Evolutionary conservation across 2,797 vertebrate genomes (phyloP), one percentile per base, ranked within the genome.

Genomic region (Echeneis naucrates): DNA sequence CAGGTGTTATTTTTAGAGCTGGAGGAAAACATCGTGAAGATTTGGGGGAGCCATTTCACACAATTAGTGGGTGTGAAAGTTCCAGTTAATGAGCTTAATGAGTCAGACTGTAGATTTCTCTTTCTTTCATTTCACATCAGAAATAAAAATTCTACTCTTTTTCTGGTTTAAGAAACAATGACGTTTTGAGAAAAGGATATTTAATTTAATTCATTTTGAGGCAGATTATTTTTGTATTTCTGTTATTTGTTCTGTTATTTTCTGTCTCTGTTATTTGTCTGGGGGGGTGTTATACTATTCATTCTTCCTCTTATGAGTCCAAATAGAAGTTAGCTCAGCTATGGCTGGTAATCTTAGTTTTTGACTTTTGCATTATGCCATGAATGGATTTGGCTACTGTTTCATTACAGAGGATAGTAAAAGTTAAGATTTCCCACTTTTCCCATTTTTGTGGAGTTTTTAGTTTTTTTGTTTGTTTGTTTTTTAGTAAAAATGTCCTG

Each of bases 1-100:
- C 50, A 4, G 45, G 23, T 65, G 74, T 73, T 89, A 89, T 85
- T 88, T 83, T 77, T 68, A 74, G 82, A 78, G 47, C 5, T 30
- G 48, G 21, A 72, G 62, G 71, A 71, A 85, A 74, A 70, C 57
- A 71, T 38, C 14, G 56, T 52, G 69, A 57, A 38, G 64, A 71
- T 74, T 82, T 73, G 5, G 44, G 58, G 73, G 62, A 78, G 75
- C 57, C 67, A 33, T 72, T 82, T 74, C 65, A 3, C 37, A 73
- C 66, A 77, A 59, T 74, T 77, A 54, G 57, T 55, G 81, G 55
- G 70, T 33, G 32, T 51, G 40, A 65, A 65, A 61, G 64, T 72
- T 61, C 10, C 12, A 57, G 13, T 23, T 73, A 38, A 38, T 26
- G 33, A 19, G 51, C 72, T 64, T 63, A 68, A 53, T 64, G 67